phyloP scores from a whole-genome alignment of 2,113 vertebrate species.

The Python bivittatus region DNA sequence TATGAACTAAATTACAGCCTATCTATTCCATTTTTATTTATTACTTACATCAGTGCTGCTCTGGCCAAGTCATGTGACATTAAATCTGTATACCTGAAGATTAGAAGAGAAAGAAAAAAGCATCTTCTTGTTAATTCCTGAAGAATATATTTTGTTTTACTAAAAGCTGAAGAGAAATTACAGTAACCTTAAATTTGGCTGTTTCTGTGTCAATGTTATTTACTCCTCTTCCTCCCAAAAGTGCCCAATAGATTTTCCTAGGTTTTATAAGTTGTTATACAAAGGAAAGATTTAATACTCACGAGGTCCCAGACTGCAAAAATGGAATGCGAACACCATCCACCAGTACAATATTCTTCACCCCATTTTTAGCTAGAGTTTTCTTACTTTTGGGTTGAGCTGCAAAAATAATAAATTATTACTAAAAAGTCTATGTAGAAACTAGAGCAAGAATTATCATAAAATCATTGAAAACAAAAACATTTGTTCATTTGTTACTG shows the following conservation, averaged over 20 bases:
- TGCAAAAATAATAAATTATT: constrained; percentile 52
- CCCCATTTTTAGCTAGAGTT: constrained; percentile 79
- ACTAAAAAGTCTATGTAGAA: neutral
- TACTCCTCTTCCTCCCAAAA: neutral
- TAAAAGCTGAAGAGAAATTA: neutral
- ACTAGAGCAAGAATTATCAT: accelerated
- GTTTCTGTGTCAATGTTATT: neutral
- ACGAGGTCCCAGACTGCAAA: constrained; percentile 90
- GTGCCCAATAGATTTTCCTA: neutral
- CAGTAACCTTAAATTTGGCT: neutral
- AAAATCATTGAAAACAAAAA: neutral
- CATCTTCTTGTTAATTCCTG: neutral
- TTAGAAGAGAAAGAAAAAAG: constrained; percentile 8
- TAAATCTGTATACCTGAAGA: constrained; percentile 85
- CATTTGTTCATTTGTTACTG: neutral
- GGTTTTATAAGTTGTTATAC: neutral
- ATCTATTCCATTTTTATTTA: neutral
- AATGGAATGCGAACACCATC: constrained; percentile 95
- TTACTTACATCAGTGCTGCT: constrained; percentile 90
- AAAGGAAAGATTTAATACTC: constrained; percentile 61
- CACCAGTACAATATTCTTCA: constrained; percentile 92
- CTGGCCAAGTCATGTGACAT: constrained; percentile 97
- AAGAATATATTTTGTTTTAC: neutral
- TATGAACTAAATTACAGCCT: neutral
- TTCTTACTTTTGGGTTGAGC: constrained; percentile 88